Base-by-base conservation (phyloP, 2,888 invertebrate genomes). In the Dasysyrphus albostriatus region DNA sequence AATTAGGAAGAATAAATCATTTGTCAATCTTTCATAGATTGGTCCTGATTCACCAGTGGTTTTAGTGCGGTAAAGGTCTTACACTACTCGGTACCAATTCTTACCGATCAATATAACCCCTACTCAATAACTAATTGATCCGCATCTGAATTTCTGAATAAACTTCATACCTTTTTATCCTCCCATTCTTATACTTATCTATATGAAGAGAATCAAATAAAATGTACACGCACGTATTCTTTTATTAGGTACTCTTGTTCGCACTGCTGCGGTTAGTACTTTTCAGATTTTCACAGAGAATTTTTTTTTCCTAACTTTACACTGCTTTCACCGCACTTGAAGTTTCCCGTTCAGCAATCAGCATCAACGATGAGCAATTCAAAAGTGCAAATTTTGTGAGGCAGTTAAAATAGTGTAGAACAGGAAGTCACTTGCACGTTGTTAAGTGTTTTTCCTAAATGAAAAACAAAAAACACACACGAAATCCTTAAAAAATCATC, bases 211-310 rank as follows among this genome's bases (percentile, higher is more conserved):
- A 54, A 70, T 76, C 47, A 74, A 78, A 74, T 74, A 83, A 78
- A 74, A 78, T 61, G 63, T 54, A 58, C 69, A 78, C 81, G 67
- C 81, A 81, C 69, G 77, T 56, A 54, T 54, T 32, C 29, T 70
- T 82, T 82, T 77, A 77, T 78, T 87, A 87, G 78, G 32, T 51
- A 51, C 78, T 58, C 81, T 82, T 78, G 77, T 78, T 82, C 70
- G 77, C 69, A 63, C 6, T 24, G 47, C 34, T 10, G 65, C 10
- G n/a, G 16, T 49, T 34, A 19, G 7, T 19, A 6, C 47, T 16
- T 24, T 54, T 24, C 7, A 32, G n/a, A 42, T 42, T 24, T 63
- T 47, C 44, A 24, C 44, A 42, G 7, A 63, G 29, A 0, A 24
- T 47, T 34, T 10, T 10, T 65, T 47, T 5, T 16, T 65, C 34